Evolutionary conservation across 1,140 invertebrate genomes (phyloP).

Genomic region (Onthophagus taurus): DNA sequence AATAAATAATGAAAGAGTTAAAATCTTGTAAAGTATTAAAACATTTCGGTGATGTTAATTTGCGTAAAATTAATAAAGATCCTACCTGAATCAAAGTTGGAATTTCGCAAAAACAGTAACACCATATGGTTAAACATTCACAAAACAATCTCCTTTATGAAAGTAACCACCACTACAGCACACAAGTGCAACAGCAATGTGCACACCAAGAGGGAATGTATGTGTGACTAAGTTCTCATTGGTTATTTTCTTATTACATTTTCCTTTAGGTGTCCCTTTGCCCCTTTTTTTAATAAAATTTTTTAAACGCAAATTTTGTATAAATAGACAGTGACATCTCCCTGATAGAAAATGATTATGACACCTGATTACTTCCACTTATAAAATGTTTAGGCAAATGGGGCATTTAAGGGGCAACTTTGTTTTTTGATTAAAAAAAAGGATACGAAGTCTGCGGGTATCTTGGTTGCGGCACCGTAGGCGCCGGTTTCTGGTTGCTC

Average conservation of each 20-base stretch:
- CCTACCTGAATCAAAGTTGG: too few relatives aligned
- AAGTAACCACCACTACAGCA: conserved; percentile 24
- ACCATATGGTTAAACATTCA: conserved; percentile 29
- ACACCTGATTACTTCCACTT: conserved; percentile 22
- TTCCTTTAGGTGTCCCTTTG: too few relatives aligned
- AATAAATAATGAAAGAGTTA: too few relatives aligned
- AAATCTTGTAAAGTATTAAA: too few relatives aligned
- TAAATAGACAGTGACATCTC: too few relatives aligned
- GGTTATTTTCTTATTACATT: background rate
- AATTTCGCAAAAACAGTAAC: conserved; percentile 7
- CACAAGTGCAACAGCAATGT: conserved; percentile 16
- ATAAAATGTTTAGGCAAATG: too few relatives aligned
- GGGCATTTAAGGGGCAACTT: too few relatives aligned
- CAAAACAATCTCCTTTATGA: conserved; percentile 24
- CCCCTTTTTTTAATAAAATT: too few relatives aligned
- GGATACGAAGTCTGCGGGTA: conserved; percentile 32
- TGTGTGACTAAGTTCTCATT: conserved; percentile 4
- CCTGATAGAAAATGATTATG: too few relatives aligned
- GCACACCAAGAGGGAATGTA: conserved; percentile 15
- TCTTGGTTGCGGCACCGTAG: conserved; percentile 28
- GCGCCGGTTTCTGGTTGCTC: conserved; percentile 37
- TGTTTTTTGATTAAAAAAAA: conserved; percentile 29
- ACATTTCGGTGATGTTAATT: too few relatives aligned
- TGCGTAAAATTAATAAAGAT: too few relatives aligned
- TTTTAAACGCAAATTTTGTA: too few relatives aligned